These are phyloP conservation scores for Oxystoma pomonae DNA, from an alignment of 2,888 invertebrate species.

Conservation along the genomic window DNA sequence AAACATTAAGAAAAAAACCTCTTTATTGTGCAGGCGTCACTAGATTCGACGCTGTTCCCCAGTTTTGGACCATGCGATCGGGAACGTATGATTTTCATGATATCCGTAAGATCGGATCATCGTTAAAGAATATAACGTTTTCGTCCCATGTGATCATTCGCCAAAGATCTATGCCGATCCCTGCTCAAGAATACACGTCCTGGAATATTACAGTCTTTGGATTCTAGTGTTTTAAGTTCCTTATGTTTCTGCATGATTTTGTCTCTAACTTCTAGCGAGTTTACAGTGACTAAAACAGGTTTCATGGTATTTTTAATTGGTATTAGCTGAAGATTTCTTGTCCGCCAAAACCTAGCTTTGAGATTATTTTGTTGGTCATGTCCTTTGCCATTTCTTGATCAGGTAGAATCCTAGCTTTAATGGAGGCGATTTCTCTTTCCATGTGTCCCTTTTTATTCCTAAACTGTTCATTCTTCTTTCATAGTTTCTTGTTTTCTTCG, in stretches of 20 bases:
- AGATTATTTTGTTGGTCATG: neutral
- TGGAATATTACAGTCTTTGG: neutral
- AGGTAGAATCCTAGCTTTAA: neutral
- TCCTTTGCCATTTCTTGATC: neutral
- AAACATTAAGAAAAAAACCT: too few relatives aligned
- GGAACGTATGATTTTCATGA: too few relatives aligned
- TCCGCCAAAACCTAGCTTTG: neutral
- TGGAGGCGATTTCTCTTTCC: neutral
- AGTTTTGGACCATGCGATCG: too few relatives aligned
- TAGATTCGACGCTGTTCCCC: too few relatives aligned
- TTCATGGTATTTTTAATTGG: neutral
- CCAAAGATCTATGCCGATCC: too few relatives aligned
- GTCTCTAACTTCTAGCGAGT: neutral
- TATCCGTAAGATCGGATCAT: too few relatives aligned
- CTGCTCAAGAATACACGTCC: too few relatives aligned
- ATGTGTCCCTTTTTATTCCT: neutral
- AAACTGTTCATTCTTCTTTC: neutral
- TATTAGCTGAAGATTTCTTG: neutral
- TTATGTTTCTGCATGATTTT: neutral
- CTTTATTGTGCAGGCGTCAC: too few relatives aligned
- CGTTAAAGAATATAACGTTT: too few relatives aligned
- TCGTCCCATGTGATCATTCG: too few relatives aligned
- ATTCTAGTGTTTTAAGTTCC: neutral
- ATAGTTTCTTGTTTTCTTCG: neutral
- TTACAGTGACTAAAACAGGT: neutral